Percentiles rank a stretch among this genome's conserved stretches.
Evolutionary conservation across 2,797 vertebrate species (phyloP).

Genomic region (Melanotaenia nigrans): DNA sequence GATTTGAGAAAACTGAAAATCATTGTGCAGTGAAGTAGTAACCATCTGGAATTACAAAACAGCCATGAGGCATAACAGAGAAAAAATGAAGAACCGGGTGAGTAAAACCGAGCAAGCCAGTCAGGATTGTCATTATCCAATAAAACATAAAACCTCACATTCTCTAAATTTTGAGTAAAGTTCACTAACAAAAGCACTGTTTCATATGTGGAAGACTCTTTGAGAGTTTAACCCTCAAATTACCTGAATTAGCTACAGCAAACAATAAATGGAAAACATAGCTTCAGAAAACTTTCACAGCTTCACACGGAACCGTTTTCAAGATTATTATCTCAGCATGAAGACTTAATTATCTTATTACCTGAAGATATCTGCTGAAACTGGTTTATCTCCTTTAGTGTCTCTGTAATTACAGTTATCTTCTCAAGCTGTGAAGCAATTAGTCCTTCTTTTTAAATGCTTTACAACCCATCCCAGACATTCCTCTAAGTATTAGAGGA

Average conservation of each 20-base stretch:
- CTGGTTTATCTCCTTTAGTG: constrained; percentile 3
- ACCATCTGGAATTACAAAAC: too few relatives aligned
- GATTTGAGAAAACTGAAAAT: too few relatives aligned
- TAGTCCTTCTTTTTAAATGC: not conserved
- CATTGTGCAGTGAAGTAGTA: too few relatives aligned
- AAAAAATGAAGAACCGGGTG: too few relatives aligned
- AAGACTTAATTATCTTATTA: constrained; percentile 31
- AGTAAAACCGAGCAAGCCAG: too few relatives aligned
- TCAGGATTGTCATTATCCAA: too few relatives aligned
- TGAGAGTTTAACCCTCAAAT: not conserved
- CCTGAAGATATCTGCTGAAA: constrained; percentile 30
- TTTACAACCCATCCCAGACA: not conserved
- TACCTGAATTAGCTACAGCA: not conserved
- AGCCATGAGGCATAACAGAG: too few relatives aligned
- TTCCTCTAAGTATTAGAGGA: not conserved
- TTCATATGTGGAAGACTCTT: not conserved
- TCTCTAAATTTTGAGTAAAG: too few relatives aligned
- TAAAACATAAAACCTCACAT: too few relatives aligned
- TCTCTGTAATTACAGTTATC: constrained; percentile 34
- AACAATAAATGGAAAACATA: not conserved
- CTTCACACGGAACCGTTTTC: constrained; percentile 1
- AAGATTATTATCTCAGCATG: constrained; percentile 32
- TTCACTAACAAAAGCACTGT: too few relatives aligned
- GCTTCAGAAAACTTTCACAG: not conserved
- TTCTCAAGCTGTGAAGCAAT: not conserved